Base-by-base conservation (phyloP, 2,113 vertebrate species). In the Ochotona curzoniae region DNA sequence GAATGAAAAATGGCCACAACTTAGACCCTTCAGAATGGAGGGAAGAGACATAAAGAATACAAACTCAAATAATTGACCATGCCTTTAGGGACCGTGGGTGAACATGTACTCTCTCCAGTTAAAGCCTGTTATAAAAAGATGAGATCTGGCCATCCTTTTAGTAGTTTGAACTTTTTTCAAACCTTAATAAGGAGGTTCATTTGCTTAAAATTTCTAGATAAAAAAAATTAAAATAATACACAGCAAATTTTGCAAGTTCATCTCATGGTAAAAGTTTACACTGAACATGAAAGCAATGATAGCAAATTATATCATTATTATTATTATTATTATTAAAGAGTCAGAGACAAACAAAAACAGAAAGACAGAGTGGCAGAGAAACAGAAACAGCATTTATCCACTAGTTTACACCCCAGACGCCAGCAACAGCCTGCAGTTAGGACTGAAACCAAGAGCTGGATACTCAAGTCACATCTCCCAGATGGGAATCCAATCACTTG, bases 171-270 rank as follows among this genome's bases (percentile, higher is more conserved):
- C 8, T 49, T 69, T 17, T 9, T 17, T 32, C n/a, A 5, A 21
- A 51, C 28, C 90, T 85, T 92, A 28, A 25, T 44, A 79, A 91
- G 26, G 51, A 35, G 3, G 71, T 63, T 82, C 85, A 11, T 47
- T 94, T 69, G 23, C 64, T 88, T 94, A 86, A 89, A 74, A 60
- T 83, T 85, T 82, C 21, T 69, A 64, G 26, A 60, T 44, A 80
- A 32, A 89, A 93, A 13, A 84, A 89, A 26, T 82, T 87, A 61
- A 83, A 89, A 94, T 18, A 84, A 84, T 83, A 87, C 32, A 9
- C 35, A 89, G 66, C 83, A 64, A 1, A 1, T 87, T 70, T n/a
- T 67, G n/a, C 87, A 90, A 69, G 13, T 23, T 54, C 25, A 12
- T 61, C 14, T 70, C 38, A 47, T 23, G 15, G 61, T 81, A 17